Evolutionary conservation across 2,888 invertebrate species (phyloP).

Genomic region (Ypsolopha sequella): DNA sequence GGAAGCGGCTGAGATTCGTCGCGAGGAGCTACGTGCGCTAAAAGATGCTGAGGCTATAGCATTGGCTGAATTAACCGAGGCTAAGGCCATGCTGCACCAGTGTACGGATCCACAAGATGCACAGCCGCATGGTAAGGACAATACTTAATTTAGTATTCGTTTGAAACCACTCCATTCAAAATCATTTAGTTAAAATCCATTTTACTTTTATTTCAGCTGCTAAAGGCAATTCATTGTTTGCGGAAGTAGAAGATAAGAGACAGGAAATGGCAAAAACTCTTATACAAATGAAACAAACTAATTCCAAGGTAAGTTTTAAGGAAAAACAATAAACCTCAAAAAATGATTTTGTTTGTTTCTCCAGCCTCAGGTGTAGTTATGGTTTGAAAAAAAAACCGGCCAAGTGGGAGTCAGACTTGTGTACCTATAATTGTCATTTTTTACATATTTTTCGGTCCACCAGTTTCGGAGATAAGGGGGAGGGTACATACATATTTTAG

Average conservation of each 20-base stretch:
- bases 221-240: slow-evolving; percentile 75
- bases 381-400: too few relatives aligned
- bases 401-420: too few relatives aligned
- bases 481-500: too few relatives aligned
- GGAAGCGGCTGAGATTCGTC: slow-evolving; percentile 37
- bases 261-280: slow-evolving; percentile 73
- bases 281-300: slow-evolving; percentile 71
- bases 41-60: slow-evolving; percentile 45
- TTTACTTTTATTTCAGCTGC: slow-evolving; percentile 46
- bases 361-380: too few relatives aligned
- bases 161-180: background rate
- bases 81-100: slow-evolving; percentile 47
- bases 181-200: background rate
- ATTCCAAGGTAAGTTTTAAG: slow-evolving; percentile 58
- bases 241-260: slow-evolving; percentile 75
- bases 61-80: slow-evolving; percentile 48
- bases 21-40: slow-evolving; percentile 43
- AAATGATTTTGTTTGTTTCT: too few relatives aligned
- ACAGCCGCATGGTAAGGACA: slow-evolving; percentile 44
- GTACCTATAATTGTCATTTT: too few relatives aligned
- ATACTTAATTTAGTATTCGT: background rate
- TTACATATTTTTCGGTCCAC: too few relatives aligned
- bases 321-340: too few relatives aligned
- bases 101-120: slow-evolving; percentile 38
- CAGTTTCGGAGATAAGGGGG: too few relatives aligned